Evolutionary conservation across 2,797 vertebrate genomes (phyloP), one percentile per base, ranked within the genome.

Genomic region (Catamblyrhynchus diadema): DNA sequence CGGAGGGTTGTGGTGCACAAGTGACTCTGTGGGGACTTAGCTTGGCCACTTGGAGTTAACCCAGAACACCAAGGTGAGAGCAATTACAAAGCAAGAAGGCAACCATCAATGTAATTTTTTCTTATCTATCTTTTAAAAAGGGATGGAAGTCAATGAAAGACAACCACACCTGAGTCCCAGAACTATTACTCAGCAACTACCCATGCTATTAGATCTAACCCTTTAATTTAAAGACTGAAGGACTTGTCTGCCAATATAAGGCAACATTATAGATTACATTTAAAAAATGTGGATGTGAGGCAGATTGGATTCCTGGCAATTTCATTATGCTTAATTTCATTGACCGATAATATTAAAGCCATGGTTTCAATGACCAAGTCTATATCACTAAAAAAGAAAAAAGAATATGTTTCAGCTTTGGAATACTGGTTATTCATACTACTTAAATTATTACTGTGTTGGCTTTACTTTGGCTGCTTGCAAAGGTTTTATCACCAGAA

Each of bases 1-100:
- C 22, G 12, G 17, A 70, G 7, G n/a, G 12, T 23, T 4, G 6
- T 39, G 9, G 10, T 39, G 11, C 20, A n/a, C 0, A 0, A n/a
- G 48, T 48, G 23, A 60, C 17, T 69, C 1, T 0, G 6, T 59
- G n/a, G 8, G 3, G 16, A 25, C 6, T 70, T 50, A 27, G 8
- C 22, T 66, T 12, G 10, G 32, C 16, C 28, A 81, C 9, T 3
- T 4, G 2, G 5, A 18, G 3, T 45, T 65, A 66, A 53, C 12
- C 18, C 21, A 41, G 1, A 2, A 8, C 30, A 61, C 13, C 27
- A 56, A 67, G 6, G 18, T 42, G 62, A 48, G 21, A 64, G 23
- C 17, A 35, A 60, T 9, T 79, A 16, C 33, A 86, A 62, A 83
- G 24, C 18, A 84, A 64, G 28, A 32, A 66, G 7, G 25, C 17